phyloP scores from a whole-genome alignment of 2,797 vertebrate genomes.

The Euphonia xanthogaster region DNA sequence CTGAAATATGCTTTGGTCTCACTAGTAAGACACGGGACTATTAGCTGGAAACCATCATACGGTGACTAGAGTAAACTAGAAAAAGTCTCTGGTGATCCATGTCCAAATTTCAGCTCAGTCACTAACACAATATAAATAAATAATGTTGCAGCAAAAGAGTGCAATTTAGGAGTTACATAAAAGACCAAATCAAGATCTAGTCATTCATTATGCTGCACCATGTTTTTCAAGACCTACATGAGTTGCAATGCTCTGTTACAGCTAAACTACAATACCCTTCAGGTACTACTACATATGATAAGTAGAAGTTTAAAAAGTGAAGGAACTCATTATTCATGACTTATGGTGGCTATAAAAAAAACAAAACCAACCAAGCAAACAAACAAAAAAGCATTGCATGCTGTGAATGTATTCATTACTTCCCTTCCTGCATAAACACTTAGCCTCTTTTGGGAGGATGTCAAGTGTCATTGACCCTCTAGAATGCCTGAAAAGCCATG shows the following conservation, averaged over 20 bases:
- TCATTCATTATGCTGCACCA: background rate
- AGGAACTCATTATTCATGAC: background rate
- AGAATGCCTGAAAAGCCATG: background rate
- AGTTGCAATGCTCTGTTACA: background rate
- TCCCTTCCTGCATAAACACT: background rate
- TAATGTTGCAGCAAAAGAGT: background rate
- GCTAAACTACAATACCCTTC: background rate
- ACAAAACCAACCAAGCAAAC: background rate
- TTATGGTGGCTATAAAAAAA: background rate
- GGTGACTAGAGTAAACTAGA: background rate
- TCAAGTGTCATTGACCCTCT: background rate
- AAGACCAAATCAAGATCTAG: background rate
- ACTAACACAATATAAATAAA: background rate
- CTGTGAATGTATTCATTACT: background rate
- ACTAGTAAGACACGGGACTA: fast-evolving
- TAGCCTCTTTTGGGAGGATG: background rate
- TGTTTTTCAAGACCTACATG: background rate
- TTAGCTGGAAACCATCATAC: fast-evolving
- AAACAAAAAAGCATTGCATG: too few relatives aligned
- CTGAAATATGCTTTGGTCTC: background rate
- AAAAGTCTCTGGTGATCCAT: background rate
- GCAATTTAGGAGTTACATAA: background rate
- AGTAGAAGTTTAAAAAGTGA: background rate
- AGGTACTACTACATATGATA: background rate
- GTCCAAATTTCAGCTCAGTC: background rate